Percentiles rank a stretch among this genome's conserved stretches.
Conservation (phyloP, 2,888 invertebrate species). For the Yponomeuta sedellus region DNA sequence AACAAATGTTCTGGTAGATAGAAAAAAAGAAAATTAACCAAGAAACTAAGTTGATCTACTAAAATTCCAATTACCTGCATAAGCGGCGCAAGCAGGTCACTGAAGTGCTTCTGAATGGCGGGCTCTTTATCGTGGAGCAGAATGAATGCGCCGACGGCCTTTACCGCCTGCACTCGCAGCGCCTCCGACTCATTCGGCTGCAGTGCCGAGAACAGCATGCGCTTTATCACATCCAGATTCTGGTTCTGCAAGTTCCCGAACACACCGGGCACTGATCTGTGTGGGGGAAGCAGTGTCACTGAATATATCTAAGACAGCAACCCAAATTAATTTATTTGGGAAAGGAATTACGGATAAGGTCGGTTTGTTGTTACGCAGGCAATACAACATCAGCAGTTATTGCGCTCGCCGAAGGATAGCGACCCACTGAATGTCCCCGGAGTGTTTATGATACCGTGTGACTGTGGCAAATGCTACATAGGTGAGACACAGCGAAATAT, state of each 20-base stretch:
- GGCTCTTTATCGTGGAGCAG: constrained; percentile 95
- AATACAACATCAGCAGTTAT: no score
- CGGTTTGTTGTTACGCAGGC: no score
- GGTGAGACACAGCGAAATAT: no score
- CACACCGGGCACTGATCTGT: constrained; percentile 93
- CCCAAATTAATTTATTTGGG: no score
- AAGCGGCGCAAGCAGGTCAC: constrained; percentile 87
- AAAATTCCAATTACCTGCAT: constrained; percentile 72
- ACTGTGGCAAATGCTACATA: no score
- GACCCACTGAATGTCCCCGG: no score
- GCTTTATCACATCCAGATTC: constrained; percentile 94
- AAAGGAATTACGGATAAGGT: no score
- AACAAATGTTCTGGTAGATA: no score
- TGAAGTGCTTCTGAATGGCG: constrained; percentile 91
- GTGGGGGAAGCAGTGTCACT: constrained; percentile 20
- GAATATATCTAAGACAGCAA: not conserved
- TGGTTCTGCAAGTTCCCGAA: constrained; percentile 97
- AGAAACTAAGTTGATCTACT: no score
- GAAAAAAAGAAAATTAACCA: no score
- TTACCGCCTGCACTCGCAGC: constrained; percentile 88
- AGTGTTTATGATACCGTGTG: no score
- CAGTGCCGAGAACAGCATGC: constrained; percentile 92
- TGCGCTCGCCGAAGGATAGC: no score
- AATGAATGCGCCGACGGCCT: constrained; percentile 91
- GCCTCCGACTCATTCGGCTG: constrained; percentile 83